Base-by-base conservation (phyloP, 1,140 invertebrate species). In the Philopotamus ludificatus region DNA sequence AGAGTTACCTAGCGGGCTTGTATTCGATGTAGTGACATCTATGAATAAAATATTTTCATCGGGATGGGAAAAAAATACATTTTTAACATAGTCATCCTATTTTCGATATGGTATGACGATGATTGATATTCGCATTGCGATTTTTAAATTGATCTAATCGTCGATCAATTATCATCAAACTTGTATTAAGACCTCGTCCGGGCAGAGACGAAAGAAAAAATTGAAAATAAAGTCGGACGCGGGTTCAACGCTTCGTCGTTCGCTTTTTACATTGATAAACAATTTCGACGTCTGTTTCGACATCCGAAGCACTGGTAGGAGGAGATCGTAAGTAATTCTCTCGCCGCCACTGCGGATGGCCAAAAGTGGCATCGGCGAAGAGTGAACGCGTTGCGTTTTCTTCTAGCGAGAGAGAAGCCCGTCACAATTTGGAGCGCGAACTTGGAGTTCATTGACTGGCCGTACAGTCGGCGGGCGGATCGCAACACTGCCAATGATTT, bases 391-490 rank as follows among this genome's bases (percentile, higher is more conserved):
- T 8, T 47, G 44, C 15, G 44, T 16, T 47, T 47, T 42, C 39
- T 60, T n/a, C n/a, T n/a, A n/a, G n/a, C 57, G 57, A 60, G 41
- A 60, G 57, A 60, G 57, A 60, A 60, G 41, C 57, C 47, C 28
- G 9, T 21, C 41, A 16, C 53, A 57, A 60, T 60, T 60, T 60
- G 57, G 57, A 60, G 57, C 57, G 57, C 42, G 53, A 57, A 57
- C 53, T 57, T 57, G 12, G 57, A 47, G 57, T 60, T 60, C 57
- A 34, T 45, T 39, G 57, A 34, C 57, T 47, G 16, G 16, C 44
- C 44, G 44, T 45, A 45, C 9, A 45, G 44, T n/a, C 12, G 47
- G 47, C 47, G n/a, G 47, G 16, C 3, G 22, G 10, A 18, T 21
- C 21, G 15, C 47, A 21, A 12, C 47, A 20, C 18, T 21, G 18